Evolutionary conservation across 2,888 invertebrate species (phyloP), one percentile per base, ranked within the genome.

Genomic region (Ichneumon xanthorius): DNA sequence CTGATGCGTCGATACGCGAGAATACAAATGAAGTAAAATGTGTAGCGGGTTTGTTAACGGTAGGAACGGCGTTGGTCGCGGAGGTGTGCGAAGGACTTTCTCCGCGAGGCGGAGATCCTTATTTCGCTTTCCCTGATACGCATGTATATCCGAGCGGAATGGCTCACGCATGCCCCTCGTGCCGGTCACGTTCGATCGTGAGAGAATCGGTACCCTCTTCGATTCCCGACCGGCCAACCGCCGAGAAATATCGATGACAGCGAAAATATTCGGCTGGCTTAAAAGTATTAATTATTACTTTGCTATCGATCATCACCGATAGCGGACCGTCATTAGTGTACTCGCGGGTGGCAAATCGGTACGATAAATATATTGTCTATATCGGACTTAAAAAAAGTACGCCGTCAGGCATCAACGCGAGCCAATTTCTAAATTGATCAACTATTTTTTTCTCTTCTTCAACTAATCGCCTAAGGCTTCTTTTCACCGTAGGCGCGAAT

Each of bases 81-180:
- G 87, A 88, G 86, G 85, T 86, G 88, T 73, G 73, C 84, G 75
- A 90, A 90, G 89, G 91, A 92, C 92, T 92, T 92, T 92, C 92
- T 91, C 92, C 88, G 84, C 78, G 86, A 78, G 80, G 85, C 89
- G 86, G 89, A 88, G 87, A 90, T 90, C 90, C 90, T 92, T 91
- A 86, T 87, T 87, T 89, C 90, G 89, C 92, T 92, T 92, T 92
- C 92, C 91, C 92, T 90, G 90, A 87, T 90, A 85, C 85, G 85
- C 84, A 85, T 86, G 76, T 84, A 30, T 82, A 82, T 53, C 68
- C 76, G 58, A 6, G 68, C 68, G 67, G 48, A 68, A 40, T 55
- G 50, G 71, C 58, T 65, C 63, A 58, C 55, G 45, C 70, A 71
- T 70, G 65, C 19, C 81, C 63, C 68, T 71, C 78, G 72, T 63